phyloP scores from a whole-genome alignment of 2,888 invertebrate species.

The Ophraella communa region DNA sequence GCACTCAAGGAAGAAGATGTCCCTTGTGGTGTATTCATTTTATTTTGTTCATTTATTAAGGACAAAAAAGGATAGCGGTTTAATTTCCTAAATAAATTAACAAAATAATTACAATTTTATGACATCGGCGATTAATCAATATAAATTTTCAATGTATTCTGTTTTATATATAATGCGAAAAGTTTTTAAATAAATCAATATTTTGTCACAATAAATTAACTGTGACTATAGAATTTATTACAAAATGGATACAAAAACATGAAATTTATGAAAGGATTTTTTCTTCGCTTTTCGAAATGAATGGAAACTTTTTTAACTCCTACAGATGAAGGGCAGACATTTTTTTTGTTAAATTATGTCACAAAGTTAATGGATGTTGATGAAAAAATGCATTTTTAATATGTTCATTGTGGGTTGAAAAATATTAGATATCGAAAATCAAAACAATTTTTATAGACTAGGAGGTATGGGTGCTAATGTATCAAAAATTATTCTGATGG shows the following conservation, averaged over 20 bases:
- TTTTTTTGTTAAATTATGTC: conserved; percentile 10
- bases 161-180: not conserved
- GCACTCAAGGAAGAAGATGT: no score
- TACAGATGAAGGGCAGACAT: not conserved
- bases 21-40: no score
- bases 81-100: no score
- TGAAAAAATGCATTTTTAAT: not conserved
- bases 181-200: conserved; percentile 9
- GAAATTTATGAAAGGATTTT: conserved; percentile 28
- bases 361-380: conserved; percentile 18
- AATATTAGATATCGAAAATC: no score
- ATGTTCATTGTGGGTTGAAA: not conserved
- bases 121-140: no score
- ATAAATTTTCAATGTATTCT: no score
- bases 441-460: no score
- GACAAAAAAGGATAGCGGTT: no score
- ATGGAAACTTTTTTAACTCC: conserved; percentile 9
- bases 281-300: conserved; percentile 15
- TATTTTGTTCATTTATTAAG: no score
- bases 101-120: no score
- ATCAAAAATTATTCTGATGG: no score
- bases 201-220: conserved; percentile 18
- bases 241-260: conserved; percentile 17
- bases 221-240: conserved; percentile 22
- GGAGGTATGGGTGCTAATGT: no score